Evolutionary conservation across 2,113 vertebrate genomes (phyloP).

Genomic region (Tragelaphus strepsiceros): DNA sequence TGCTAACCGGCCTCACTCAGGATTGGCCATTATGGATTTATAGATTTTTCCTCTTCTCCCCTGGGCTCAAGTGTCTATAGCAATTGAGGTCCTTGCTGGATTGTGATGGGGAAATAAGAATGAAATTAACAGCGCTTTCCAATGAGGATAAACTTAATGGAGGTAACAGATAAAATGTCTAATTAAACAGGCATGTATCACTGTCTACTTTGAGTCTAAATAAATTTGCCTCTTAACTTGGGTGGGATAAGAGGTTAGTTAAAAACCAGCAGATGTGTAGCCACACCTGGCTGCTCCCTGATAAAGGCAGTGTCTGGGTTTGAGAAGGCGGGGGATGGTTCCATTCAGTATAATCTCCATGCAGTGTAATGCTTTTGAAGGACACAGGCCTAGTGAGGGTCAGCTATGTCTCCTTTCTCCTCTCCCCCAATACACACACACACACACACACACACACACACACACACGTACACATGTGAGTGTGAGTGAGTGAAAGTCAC

Average conservation of each 20-base stretch:
- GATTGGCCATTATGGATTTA: neutral
- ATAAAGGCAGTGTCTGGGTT: neutral
- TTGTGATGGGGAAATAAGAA: neutral
- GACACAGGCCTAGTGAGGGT: neutral
- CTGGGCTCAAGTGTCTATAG: neutral
- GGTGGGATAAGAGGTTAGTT: slow-evolving; percentile 64
- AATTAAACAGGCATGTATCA: slow-evolving; percentile 12
- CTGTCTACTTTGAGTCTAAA: slow-evolving; percentile 35
- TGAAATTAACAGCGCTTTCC: slow-evolving; percentile 17
- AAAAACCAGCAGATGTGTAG: neutral
- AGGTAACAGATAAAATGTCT: slow-evolving; percentile 38
- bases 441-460: neutral
- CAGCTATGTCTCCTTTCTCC: neutral
- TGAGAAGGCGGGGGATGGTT: neutral
- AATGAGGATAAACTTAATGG: neutral
- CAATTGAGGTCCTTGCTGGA: neutral
- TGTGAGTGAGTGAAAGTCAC: neutral
- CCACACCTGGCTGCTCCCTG: neutral
- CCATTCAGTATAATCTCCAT: neutral
- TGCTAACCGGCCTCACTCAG: neutral
- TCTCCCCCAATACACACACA: neutral
- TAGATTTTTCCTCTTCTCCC: neutral
- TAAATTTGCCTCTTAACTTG: slow-evolving; percentile 44
- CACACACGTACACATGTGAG: accelerated
- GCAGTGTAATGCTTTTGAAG: neutral